Conservation (phyloP, 1,140 invertebrate genomes). For the Cherax destructor region DNA sequence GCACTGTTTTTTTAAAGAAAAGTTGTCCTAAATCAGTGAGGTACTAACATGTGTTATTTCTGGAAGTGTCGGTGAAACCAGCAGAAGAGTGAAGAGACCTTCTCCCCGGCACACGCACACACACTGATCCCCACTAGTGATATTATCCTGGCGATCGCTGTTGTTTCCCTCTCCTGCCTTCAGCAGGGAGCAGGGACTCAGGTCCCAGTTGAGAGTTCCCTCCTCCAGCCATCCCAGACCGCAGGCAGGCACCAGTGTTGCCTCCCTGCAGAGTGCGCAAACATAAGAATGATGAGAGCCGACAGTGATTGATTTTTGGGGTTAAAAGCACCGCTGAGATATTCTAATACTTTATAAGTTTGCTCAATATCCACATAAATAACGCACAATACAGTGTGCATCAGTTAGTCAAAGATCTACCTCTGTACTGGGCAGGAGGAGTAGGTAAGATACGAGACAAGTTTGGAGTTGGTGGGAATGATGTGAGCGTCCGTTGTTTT, state of each 20-base stretch:
- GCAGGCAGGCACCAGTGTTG: not conserved
- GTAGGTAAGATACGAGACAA: not conserved
- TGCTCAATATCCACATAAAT: too few relatives aligned
- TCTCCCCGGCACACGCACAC: conserved; percentile 6
- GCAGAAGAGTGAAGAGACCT: conserved; percentile 20
- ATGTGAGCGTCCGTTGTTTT: not conserved
- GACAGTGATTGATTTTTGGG: too few relatives aligned
- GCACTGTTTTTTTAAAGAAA: too few relatives aligned
- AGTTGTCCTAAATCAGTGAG: too few relatives aligned
- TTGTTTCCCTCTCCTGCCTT: not conserved
- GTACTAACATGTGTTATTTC: not conserved
- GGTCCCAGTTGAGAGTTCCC: not conserved
- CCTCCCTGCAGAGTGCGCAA: not conserved
- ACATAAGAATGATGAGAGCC: not conserved
- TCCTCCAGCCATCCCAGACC: not conserved
- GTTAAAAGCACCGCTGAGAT: too few relatives aligned
- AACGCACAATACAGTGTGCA: too few relatives aligned
- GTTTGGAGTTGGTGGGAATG: not conserved
- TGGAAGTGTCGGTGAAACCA: not conserved
- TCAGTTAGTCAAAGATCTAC: too few relatives aligned
- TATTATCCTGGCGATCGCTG: not conserved
- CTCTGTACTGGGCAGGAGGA: not conserved
- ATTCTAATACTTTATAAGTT: too few relatives aligned
- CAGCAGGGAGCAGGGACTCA: not conserved
- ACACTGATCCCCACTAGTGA: not conserved